phyloP scores from a whole-genome alignment of 1,140 invertebrate genomes.

The Ceratina japonica region DNA sequence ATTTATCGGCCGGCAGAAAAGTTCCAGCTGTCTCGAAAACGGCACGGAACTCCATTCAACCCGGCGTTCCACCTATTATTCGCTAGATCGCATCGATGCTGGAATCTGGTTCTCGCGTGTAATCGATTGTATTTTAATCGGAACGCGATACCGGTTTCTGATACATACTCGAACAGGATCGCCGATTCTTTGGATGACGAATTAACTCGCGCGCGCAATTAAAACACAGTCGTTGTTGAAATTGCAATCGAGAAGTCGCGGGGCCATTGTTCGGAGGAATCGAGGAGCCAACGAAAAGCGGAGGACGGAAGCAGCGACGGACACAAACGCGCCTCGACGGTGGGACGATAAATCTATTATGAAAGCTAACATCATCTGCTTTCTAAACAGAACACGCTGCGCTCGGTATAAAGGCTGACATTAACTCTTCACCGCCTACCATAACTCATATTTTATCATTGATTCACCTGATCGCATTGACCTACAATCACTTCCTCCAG shows the following conservation, averaged over 20 bases:
- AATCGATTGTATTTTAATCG: neutral
- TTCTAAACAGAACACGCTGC: neutral
- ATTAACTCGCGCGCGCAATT: neutral
- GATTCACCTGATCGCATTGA: neutral
- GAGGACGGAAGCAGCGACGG: no score
- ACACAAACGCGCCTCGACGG: no score
- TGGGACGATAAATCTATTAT: neutral
- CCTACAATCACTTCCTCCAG: neutral
- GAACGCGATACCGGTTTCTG: neutral
- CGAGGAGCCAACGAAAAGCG: no score
- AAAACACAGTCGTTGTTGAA: no score
- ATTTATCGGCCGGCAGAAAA: slow-evolving; percentile 40
- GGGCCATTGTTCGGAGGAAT: no score
- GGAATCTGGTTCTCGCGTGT: slow-evolving; percentile 3
- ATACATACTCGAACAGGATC: slow-evolving; percentile 12
- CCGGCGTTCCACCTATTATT: slow-evolving; percentile 5
- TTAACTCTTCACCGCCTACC: neutral
- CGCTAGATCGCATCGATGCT: neutral
- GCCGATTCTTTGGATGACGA: neutral
- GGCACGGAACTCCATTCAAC: neutral
- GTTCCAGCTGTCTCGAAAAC: slow-evolving; percentile 14
- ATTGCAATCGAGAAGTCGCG: no score
- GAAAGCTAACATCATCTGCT: neutral
- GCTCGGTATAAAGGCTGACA: neutral
- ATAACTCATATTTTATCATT: neutral